Evolutionary conservation across 2,797 vertebrate species (phyloP), one percentile per base, ranked within the genome.

Genomic region (Catostomus latipinnis): DNA sequence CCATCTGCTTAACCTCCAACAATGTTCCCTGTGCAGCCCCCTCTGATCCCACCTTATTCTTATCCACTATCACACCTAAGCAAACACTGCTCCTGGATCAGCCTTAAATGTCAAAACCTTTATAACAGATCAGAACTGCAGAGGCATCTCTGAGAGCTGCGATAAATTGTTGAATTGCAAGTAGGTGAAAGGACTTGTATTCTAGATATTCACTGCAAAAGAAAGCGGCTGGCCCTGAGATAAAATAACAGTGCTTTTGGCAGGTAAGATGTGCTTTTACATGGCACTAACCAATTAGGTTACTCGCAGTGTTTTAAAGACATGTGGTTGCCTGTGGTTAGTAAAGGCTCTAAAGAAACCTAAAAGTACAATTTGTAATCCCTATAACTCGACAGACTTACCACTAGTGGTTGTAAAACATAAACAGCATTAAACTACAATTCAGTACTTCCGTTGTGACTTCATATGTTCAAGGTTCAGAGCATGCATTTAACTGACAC

Each of bases 1-100:
- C 79, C 84, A 83, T 82, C 76, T 86, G 79, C 10, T 52, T 76
- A 79, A 81, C 72, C 67, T 83, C 45, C 57, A 81, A 67, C 48
- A 61, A n/a, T 50, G 69, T 68, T 73, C 74, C 69, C 69, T 54
- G n/a, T 22, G 43, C 69, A 61, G 49, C 61, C 74, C 50, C 60
- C 54, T 65, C 72, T 50, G 52, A 76, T 78, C 71, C 71, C n/a
- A 14, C 63, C 49, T 45, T 73, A 56, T 73, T 68, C 72, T 56
- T 52, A 74, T 72, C 62, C 6, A 50, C 49, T 61, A 78, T 77
- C 71, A 71, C 18, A 7, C 74, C 34, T 34, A 71, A 52, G 56
- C 46, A 70, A 57, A 74, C 60, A 57, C 77, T 45, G 34, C 57
- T 57, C 57, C 57, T 68, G 66, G 71, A 66, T 85, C 67, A 65